phyloP scores from a whole-genome alignment of 1,140 invertebrate genomes.

The Elysia chlorotica region DNA sequence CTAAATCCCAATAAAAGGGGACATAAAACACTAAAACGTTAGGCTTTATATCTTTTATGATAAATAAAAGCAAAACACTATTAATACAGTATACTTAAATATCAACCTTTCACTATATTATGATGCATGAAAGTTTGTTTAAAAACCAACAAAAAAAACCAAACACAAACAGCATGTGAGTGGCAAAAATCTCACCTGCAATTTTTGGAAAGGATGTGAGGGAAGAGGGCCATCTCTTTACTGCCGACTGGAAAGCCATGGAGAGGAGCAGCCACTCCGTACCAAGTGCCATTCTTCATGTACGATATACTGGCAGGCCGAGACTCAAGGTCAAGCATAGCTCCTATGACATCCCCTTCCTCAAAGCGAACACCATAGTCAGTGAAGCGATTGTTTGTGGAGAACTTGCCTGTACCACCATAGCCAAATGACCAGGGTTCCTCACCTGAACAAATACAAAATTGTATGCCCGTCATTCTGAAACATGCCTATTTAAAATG shows the following conservation, averaged over 20 bases:
- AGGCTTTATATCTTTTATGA: too few relatives aligned
- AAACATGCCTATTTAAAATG: too few relatives aligned
- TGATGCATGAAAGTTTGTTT: too few relatives aligned
- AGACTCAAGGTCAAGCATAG: slow-evolving; percentile 71
- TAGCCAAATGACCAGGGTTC: slow-evolving; percentile 82
- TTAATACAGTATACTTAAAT: too few relatives aligned
- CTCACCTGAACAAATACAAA: slow-evolving; percentile 65
- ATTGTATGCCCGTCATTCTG: too few relatives aligned
- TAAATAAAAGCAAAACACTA: too few relatives aligned
- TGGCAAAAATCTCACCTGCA: slow-evolving; percentile 64
- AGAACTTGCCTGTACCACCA: slow-evolving; percentile 82
- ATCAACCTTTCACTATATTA: too few relatives aligned
- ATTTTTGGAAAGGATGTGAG: slow-evolving; percentile 89
- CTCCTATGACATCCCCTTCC: slow-evolving; percentile 79
- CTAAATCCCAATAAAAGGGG: too few relatives aligned
- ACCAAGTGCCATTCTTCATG: slow-evolving; percentile 80
- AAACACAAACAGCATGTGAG: too few relatives aligned
- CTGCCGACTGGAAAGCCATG: slow-evolving; percentile 60
- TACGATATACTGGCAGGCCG: slow-evolving; percentile 73
- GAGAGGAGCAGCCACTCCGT: slow-evolving; percentile 69
- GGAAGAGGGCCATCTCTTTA: slow-evolving; percentile 74
- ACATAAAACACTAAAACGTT: too few relatives aligned
- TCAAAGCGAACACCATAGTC: slow-evolving; percentile 77
- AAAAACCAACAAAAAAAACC: too few relatives aligned
- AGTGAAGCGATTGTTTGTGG: slow-evolving; percentile 75